Evolutionary conservation across 2,797 vertebrate genomes (phyloP).

Genomic region (Galaxias olidus): DNA sequence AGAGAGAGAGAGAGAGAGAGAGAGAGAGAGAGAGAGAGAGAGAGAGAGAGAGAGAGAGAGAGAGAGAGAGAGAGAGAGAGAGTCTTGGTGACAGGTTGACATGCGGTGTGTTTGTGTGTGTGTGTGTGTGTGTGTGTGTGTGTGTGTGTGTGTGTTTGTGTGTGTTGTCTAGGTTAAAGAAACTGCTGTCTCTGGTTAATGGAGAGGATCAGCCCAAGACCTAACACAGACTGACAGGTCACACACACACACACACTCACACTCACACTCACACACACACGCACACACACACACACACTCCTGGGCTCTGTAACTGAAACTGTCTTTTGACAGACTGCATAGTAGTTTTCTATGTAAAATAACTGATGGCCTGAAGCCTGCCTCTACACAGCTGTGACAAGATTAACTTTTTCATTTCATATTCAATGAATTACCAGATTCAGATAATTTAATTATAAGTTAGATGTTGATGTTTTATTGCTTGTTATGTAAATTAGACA

Average conservation of each 20-base stretch:
- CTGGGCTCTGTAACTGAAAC: not conserved
- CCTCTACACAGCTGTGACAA: too few relatives aligned
- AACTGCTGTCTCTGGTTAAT: constrained; percentile 60
- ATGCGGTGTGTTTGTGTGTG: not conserved
- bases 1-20: constrained; percentile 49
- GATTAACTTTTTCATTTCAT: too few relatives aligned
- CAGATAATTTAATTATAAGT: too few relatives aligned
- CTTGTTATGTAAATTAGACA: too few relatives aligned
- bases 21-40: constrained; percentile 44
- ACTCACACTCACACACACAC: constrained; percentile 1
- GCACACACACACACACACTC: constrained; percentile 7
- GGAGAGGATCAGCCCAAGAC: constrained; percentile 35
- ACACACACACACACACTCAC: constrained; percentile 7
- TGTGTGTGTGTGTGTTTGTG: constrained; percentile 12
- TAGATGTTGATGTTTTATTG: too few relatives aligned
- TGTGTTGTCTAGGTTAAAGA: constrained; percentile 50
- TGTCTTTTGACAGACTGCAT: too few relatives aligned
- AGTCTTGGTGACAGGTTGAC: constrained; percentile 24
- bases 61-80: constrained; percentile 11
- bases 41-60: constrained; percentile 20
- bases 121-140: not conserved
- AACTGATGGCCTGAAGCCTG: too few relatives aligned
- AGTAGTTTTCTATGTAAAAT: too few relatives aligned
- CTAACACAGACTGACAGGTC: constrained; percentile 25
- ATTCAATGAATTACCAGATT: too few relatives aligned